phyloP scores from a whole-genome alignment of 2,113 vertebrate species.

The Philantomba maxwellii region DNA sequence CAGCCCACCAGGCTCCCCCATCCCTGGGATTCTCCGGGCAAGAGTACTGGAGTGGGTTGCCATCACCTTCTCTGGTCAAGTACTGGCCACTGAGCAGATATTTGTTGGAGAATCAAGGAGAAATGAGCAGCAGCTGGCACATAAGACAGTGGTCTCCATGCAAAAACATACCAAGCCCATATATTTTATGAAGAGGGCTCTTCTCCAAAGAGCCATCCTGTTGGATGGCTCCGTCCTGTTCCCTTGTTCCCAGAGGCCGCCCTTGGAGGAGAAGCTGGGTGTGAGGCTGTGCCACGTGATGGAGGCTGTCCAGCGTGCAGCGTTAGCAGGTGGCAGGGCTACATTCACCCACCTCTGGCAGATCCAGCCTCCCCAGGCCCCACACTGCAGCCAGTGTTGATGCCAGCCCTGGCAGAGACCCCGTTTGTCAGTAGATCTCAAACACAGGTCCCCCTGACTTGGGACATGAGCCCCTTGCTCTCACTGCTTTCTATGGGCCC shows the following conservation, averaged over 20 bases:
- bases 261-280: neutral
- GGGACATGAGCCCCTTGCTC: neutral
- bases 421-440: neutral
- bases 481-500: neutral
- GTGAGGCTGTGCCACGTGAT: neutral
- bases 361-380: neutral
- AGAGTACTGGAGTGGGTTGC: neutral
- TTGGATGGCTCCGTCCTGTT: neutral
- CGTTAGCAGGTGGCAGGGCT: neutral
- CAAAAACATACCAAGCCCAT: neutral
- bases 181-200: neutral
- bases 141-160: neutral
- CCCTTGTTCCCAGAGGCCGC: fast-evolving
- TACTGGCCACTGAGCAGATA: neutral
- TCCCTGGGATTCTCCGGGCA: neutral
- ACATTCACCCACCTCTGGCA: neutral
- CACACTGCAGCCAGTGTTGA: neutral
- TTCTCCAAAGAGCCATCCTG: neutral
- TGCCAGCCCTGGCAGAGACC: neutral
- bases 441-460: neutral
- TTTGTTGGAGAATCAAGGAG: neutral
- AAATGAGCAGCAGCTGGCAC: neutral
- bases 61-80: neutral
- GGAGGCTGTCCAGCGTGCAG: neutral
- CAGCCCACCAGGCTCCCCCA: neutral